Evolutionary conservation across 1,140 invertebrate species (phyloP).

Genomic region (Sarcophaga bullata): DNA sequence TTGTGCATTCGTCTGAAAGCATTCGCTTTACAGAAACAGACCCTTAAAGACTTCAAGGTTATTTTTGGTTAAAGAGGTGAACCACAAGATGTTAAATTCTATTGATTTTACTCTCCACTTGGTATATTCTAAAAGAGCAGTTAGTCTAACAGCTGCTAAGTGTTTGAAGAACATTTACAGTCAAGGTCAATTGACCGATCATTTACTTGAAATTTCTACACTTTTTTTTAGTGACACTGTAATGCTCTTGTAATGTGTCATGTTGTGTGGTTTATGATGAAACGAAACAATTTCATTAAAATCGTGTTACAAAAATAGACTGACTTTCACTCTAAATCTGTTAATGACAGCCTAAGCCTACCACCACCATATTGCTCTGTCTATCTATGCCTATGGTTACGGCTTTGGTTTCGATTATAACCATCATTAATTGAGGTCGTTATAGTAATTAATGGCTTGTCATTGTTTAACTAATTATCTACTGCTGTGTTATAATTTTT

Average conservation of each 20-base stretch:
- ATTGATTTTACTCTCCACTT: neutral
- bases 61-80: neutral
- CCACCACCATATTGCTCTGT: too few species aligned
- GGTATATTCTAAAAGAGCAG: neutral
- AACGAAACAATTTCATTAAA: slow-evolving; percentile 30
- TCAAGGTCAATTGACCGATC: neutral
- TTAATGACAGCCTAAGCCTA: too few species aligned
- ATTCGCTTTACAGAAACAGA: too few species aligned
- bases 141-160: neutral
- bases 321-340: neutral
- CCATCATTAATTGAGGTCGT: slow-evolving; percentile 37
- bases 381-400: too few species aligned
- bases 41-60: neutral
- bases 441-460: slow-evolving; percentile 34
- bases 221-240: too few species aligned
- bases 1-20: too few species aligned
- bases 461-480: slow-evolving; percentile 34
- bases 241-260: slow-evolving; percentile 17
- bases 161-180: neutral
- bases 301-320: neutral
- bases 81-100: neutral
- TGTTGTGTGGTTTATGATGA: slow-evolving; percentile 37
- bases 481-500: slow-evolving; percentile 21
- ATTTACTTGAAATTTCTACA: too few species aligned
- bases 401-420: neutral